phyloP scores from a whole-genome alignment of 2,888 invertebrate species.

The Zygogramma bicolorata region DNA sequence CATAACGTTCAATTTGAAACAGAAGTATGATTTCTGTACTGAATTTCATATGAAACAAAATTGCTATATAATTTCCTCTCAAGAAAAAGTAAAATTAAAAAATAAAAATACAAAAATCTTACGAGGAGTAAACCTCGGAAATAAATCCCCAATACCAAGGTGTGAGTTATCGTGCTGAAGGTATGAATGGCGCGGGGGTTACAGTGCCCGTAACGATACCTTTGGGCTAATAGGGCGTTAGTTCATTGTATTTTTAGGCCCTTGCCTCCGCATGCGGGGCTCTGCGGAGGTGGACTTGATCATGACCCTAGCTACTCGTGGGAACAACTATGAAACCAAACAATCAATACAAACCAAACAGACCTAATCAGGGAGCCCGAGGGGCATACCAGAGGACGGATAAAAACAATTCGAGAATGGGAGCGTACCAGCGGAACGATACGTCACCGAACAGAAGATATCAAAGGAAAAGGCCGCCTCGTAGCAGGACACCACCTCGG shows the following conservation, averaged over 20 bases:
- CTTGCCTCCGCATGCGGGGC: conserved; percentile 37
- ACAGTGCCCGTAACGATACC: conserved; percentile 35
- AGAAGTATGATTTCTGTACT: background rate
- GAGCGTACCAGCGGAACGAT: background rate
- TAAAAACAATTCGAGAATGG: background rate
- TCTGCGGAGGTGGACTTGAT: conserved; percentile 32
- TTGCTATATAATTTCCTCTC: no score
- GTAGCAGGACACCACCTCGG: background rate
- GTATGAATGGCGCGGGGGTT: conserved; percentile 35
- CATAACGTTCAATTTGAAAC: background rate
- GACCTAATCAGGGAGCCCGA: conserved; percentile 30
- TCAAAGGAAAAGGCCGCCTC: conserved; percentile 7
- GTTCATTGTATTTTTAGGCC: conserved; percentile 32
- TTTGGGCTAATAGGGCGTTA: conserved; percentile 32
- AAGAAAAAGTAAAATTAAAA: background rate
- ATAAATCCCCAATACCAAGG: conserved; percentile 38
- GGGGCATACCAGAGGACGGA: conserved; percentile 28
- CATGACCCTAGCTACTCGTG: conserved; percentile 41
- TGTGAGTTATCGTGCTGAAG: conserved; percentile 38
- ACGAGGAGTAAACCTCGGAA: conserved; percentile 37
- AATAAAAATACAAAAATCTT: background rate
- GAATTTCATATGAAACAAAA: no score
- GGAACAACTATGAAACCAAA: conserved; percentile 36
- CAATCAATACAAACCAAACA: conserved; percentile 30
- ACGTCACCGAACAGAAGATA: background rate